Evolutionary conservation across 2,888 invertebrate genomes (phyloP), one percentile per base, ranked within the genome.

Genomic region (Dolichopus griseipennis): DNA sequence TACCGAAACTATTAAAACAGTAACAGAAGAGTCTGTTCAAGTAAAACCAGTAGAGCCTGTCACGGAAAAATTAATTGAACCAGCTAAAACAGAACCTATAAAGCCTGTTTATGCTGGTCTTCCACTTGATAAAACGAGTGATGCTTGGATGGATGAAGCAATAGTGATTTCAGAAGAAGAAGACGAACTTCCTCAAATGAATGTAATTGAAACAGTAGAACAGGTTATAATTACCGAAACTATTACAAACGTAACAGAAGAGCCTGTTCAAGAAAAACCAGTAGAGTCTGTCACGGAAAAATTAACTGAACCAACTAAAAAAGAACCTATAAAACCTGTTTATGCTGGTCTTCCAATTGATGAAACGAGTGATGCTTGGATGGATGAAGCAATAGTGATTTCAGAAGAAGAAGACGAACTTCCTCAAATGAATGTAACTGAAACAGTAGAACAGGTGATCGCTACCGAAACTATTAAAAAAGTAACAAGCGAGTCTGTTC

Each of bases 341-440:
- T 77, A 77, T 67, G 77, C 76, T 61, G 77, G 76, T 67, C 72
- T 77, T 67, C 77, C 78, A 15, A 74, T 77, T 27, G 78, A 79
- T 69, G 75, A 78, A 22, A 72, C 76, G 1, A 71, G 75, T 66
- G 73, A 72, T 66, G 66, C 75, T 2, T 81, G 80, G 76, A 75
- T 81, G 67, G 75, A 77, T 43, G 75, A 77, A 34, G 74, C 75
- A 18, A 74, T 75, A 67, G 70, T 71, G 18, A 73, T 76, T 65
- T 74, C 75, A 0, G 75, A 75, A 67, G 76, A 77, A 52, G 76
- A 70, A 22, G 71, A 70, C 1, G 12, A 12, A 12, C 1, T 7
- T 27, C 27, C 27, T 9, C 10, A 8, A 69, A 70, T 7, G 21
- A 27, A 61, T 27, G 5, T 5, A 27, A 27, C 27, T 2, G 68